A percentile compares a stretch with the other conserved stretches of the same genome.
phyloP scores from a whole-genome alignment of 2,113 vertebrate genomes.

The Vicugna pacos region DNA sequence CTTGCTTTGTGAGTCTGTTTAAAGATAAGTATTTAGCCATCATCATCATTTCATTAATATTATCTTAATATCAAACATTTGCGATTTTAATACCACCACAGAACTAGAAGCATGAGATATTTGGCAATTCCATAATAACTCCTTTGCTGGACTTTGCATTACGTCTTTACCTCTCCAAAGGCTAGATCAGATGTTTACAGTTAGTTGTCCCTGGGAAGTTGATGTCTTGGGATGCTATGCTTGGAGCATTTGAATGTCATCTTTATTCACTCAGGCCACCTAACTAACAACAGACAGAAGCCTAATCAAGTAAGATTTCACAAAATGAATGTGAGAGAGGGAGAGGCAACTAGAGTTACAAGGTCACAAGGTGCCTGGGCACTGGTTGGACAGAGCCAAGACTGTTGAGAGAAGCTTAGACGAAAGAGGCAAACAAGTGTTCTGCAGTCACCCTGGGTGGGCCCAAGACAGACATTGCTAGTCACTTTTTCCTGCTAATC shows the following conservation, averaged over 20 bases:
- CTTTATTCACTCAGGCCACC: background rate
- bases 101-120: background rate
- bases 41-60: conserved; percentile 52
- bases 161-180: background rate
- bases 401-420: background rate
- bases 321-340: background rate
- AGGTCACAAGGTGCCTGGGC: background rate
- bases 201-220: background rate
- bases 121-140: background rate
- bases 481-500: background rate
- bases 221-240: background rate
- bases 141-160: background rate
- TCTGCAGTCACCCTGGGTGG: rapidly evolving
- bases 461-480: background rate
- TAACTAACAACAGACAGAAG: background rate
- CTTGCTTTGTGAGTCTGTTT: conserved; percentile 54
- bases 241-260: background rate
- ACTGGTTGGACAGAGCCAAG: background rate
- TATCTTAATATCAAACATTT: conserved; percentile 41
- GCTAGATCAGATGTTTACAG: background rate
- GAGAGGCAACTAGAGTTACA: no score
- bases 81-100: background rate
- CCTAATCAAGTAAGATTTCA: background rate
- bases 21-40: conserved; percentile 60
- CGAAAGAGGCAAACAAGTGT: background rate